phyloP scores from a whole-genome alignment of 2,113 vertebrate species.

The Nyctibius bracteatus region DNA sequence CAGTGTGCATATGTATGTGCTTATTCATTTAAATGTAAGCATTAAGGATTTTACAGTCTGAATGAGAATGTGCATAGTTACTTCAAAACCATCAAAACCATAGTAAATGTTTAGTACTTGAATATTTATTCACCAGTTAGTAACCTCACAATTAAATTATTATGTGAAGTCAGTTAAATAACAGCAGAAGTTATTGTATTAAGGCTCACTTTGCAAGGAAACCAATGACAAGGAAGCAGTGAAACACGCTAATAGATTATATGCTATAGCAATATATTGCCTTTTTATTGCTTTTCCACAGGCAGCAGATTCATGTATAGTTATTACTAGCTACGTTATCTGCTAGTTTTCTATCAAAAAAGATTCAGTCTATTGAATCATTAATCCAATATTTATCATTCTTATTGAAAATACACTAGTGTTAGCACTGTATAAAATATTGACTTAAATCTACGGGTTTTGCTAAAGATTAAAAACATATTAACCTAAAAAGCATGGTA shows the following conservation, averaged over 20 bases:
- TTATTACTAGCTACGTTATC: constrained; percentile 73
- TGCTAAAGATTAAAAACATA: constrained; percentile 73
- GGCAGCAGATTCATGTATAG: constrained; percentile 68
- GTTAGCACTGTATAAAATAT: constrained; percentile 65
- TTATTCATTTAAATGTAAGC: not conserved
- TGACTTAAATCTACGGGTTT: constrained; percentile 73
- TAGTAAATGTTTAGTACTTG: not conserved
- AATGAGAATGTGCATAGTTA: not conserved
- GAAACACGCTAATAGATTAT: constrained; percentile 70
- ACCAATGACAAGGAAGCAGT: constrained; percentile 22
- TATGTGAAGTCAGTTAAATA: constrained; percentile 45
- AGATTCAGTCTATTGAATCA: constrained; percentile 74
- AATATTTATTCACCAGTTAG: constrained; percentile 14
- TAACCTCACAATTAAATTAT: constrained; percentile 39
- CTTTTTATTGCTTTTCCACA: constrained; percentile 62
- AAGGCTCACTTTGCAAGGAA: constrained; percentile 60
- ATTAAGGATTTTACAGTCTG: not conserved
- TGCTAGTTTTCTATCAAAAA: constrained; percentile 69
- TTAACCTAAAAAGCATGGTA: constrained; percentile 62
- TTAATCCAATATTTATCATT: constrained; percentile 74
- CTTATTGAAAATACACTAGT: constrained; percentile 70
- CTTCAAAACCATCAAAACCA: not conserved
- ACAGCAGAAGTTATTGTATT: constrained; percentile 50
- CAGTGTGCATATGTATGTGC: not conserved
- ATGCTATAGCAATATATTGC: constrained; percentile 60